Conservation (phyloP, 2,113 vertebrate species). For the human region GRCh38 chr2:180407001-180407500, state of each 20-base stretch:
- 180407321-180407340: background rate
- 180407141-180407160: background rate
- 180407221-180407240: background rate
- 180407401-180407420: background rate
- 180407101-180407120: background rate
- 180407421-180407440: background rate
- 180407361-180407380: background rate
- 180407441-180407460: background rate
- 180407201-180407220: background rate
- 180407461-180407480: background rate
- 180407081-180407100: background rate
- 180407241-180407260: background rate
- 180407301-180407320: background rate
- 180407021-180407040: background rate
- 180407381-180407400: background rate
- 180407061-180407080: background rate
- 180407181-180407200: background rate
- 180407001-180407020: background rate
- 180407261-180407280: background rate
- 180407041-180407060: background rate
- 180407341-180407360: background rate
- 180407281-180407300: background rate
- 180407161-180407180: background rate
- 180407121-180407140: background rate
- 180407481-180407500: background rate